phyloP scores from a whole-genome alignment of 2,888 invertebrate species.

The Zelleria hepariella region DNA sequence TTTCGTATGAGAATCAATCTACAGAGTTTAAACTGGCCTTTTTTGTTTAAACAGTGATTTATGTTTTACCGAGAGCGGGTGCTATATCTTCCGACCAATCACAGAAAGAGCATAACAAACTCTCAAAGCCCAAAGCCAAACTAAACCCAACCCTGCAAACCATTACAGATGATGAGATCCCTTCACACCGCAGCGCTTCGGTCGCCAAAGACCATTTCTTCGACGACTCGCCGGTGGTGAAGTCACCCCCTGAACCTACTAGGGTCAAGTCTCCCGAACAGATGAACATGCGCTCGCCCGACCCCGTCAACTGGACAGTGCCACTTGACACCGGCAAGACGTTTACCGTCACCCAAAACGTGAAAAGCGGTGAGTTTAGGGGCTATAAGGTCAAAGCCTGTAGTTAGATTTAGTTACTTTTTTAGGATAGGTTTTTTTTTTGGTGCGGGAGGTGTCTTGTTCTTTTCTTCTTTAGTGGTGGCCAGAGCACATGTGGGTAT shows the following conservation, averaged over 20 bases:
- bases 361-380: slow-evolving; percentile 74
- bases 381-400: slow-evolving; percentile 38
- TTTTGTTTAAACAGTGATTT: no score
- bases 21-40: no score
- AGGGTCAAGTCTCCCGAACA: slow-evolving; percentile 94
- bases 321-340: slow-evolving; percentile 94
- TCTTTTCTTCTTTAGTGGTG: not conserved
- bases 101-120: no score
- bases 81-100: no score
- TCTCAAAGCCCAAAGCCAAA: not conserved
- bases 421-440: slow-evolving; percentile 8
- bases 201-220: slow-evolving; percentile 68
- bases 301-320: slow-evolving; percentile 96
- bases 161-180: slow-evolving; percentile 52
- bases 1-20: no score
- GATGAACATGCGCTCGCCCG: slow-evolving; percentile 92
- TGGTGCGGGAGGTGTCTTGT: not conserved
- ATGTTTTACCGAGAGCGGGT: no score
- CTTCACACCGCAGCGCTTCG: slow-evolving; percentile 63
- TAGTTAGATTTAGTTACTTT: slow-evolving; percentile 31
- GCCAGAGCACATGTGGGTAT: no score
- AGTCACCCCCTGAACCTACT: slow-evolving; percentile 94
- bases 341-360: slow-evolving; percentile 93
- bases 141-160: not conserved
- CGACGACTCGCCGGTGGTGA: slow-evolving; percentile 78